These are phyloP conservation scores for Gavia stellata DNA, from an alignment of 2,113 vertebrate species.

Conservation along the genomic window DNA sequence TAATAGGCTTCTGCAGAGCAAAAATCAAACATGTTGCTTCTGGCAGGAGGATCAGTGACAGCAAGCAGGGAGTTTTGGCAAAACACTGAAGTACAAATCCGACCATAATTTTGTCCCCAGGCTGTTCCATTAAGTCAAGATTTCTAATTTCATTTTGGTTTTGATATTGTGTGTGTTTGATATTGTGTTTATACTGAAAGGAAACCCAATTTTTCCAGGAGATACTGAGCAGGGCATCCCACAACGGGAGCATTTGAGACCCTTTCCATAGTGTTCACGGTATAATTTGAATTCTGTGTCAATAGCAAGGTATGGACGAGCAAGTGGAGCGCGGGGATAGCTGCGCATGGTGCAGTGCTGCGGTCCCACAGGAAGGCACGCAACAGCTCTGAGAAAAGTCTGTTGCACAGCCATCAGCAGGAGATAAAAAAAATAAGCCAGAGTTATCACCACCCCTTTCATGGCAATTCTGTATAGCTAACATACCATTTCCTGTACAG, in stretches of 20 bases:
- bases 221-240: background rate
- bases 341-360: rapidly evolving
- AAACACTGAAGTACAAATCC: background rate
- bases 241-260: background rate
- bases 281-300: background rate
- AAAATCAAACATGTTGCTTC: background rate
- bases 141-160: background rate
- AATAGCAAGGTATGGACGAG: rapidly evolving
- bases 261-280: background rate
- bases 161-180: background rate
- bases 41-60: background rate
- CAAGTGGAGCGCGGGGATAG: background rate
- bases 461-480: background rate
- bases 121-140: background rate
- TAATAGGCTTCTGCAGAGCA: background rate
- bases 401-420: background rate
- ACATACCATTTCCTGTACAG: constrained; percentile 20
- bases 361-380: background rate
- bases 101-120: background rate
- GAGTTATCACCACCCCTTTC: constrained; percentile 4
- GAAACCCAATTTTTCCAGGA: background rate
- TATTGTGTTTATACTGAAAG: background rate
- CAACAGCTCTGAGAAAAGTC: background rate
- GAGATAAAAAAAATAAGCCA: background rate
- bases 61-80: background rate